Base-by-base conservation (phyloP, 2,888 invertebrate species). In the Rotaria socialis region DNA sequence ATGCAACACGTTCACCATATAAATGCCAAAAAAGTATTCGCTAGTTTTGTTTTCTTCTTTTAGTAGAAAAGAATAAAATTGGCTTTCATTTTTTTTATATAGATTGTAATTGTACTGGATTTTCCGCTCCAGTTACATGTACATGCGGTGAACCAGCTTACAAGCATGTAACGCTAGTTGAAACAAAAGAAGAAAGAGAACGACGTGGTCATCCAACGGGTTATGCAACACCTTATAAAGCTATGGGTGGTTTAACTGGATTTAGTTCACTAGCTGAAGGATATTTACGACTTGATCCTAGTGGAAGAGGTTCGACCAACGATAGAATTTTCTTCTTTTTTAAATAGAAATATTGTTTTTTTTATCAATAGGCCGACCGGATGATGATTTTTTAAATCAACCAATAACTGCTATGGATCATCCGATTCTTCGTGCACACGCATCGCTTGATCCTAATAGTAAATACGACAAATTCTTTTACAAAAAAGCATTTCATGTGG, bases 181-280 rank as follows among this genome's bases (percentile, higher is more conserved):
- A 91, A 88, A 91, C 90, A 10, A 89, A 88, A 22, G 90, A 90
- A 14, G 91, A 91, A 87, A 87, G 91, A 74, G 89, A 89, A 87
- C 90, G 89, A 1, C 87, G 91, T 11, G 91, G 91, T 10, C 91
- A 91, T 87, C 91, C 91, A 0, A 88, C 90, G 8, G 88, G 90
- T 11, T 89, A 90, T 86, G 89, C 89, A 56, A 89, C 89, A 8
- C 90, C 90, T 0, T 91, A 91, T 88, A 89, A 90, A 80, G 91
- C 91, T 55, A 91, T 91, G 91, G 91, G 91, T 16, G 91, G 91
- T 8, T 87, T 91, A 41, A 91, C 91, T 2, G 91, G 91, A 5
- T 91, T 91, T 89, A 90, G 90, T 7, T 91, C 91, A 7, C 87
- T 91, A 85, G 90, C 90, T 41, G 91, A 91, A 84, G 91, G 91